A percentile compares a stretch with the other conserved stretches of the same genome.
These are phyloP conservation scores for Otolemur garnettii DNA, from an alignment of 2,113 vertebrate genomes.

Conservation along the genomic window DNA sequence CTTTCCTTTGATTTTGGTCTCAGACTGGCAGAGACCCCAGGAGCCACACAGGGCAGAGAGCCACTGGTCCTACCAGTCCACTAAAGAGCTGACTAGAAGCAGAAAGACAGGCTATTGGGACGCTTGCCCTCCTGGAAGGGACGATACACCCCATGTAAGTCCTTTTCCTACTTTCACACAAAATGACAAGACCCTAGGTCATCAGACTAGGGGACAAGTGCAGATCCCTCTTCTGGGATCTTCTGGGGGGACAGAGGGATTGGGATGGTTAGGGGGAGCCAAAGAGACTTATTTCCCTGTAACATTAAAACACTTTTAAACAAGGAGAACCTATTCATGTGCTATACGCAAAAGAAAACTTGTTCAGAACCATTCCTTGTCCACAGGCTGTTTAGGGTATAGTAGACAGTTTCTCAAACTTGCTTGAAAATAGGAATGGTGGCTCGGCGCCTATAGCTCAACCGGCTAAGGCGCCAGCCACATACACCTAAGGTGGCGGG, in stretches of 20 bases:
- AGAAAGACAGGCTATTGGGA: background rate
- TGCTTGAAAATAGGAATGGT: constrained; percentile 58
- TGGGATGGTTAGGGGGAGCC: background rate
- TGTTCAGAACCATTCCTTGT: constrained; percentile 9
- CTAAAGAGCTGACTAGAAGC: background rate
- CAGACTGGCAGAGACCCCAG: background rate
- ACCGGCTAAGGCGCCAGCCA: too few species aligned
- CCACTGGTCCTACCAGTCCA: background rate
- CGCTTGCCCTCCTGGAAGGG: background rate
- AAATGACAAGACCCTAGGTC: background rate
- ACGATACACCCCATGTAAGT: background rate
- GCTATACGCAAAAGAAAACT: background rate
- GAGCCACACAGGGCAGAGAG: background rate
- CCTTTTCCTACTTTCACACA: constrained; percentile 19
- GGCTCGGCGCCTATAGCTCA: too few species aligned
- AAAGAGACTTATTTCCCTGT: background rate
- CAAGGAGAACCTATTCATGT: background rate
- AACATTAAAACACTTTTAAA: constrained; percentile 41
- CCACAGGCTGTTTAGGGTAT: constrained; percentile 47
- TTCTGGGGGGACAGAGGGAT: background rate
- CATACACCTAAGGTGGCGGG: too few species aligned
- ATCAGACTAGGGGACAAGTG: background rate
- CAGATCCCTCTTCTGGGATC: background rate
- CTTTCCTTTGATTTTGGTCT: background rate
- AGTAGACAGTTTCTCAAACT: constrained; percentile 65